Evolutionary conservation across 2,797 vertebrate species (phyloP).

Genomic region (Phalanger gymnotis): DNA sequence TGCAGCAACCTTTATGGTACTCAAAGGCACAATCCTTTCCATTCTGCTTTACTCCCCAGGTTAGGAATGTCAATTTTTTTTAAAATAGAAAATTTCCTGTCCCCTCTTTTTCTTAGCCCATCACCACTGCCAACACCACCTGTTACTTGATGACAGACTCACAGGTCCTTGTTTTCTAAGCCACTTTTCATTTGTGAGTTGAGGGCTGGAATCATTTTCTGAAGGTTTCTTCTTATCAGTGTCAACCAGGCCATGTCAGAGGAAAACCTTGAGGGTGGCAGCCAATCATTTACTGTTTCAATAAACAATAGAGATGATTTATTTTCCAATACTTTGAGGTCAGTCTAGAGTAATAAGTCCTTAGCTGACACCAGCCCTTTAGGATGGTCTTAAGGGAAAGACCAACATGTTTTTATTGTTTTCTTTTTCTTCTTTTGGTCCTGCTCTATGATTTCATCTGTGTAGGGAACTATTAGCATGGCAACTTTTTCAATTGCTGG

Average conservation of each 20-base stretch:
- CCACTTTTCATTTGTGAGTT: constrained; percentile 30
- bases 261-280: constrained; percentile 1
- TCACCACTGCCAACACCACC: background rate
- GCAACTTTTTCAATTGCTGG: background rate
- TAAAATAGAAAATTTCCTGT: background rate
- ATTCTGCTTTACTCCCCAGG: constrained; percentile 26
- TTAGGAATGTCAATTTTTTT: constrained; percentile 14
- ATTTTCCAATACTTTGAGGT: background rate
- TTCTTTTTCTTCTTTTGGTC: background rate
- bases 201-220: constrained; percentile 11
- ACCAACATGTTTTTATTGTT: background rate
- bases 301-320: background rate
- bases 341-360: background rate
- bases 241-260: background rate
- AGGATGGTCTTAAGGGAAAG: background rate
- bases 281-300: constrained; percentile 19
- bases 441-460: background rate
- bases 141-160: constrained; percentile 10
- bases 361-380: background rate
- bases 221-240: constrained; percentile 29
- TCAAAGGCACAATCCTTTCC: constrained; percentile 56
- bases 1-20: constrained; percentile 64
- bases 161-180: background rate
- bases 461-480: background rate
- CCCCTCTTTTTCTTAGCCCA: background rate